Evolutionary conservation across 2,797 vertebrate genomes (phyloP).

Genomic region (Pseudomugil tenellus): DNA sequence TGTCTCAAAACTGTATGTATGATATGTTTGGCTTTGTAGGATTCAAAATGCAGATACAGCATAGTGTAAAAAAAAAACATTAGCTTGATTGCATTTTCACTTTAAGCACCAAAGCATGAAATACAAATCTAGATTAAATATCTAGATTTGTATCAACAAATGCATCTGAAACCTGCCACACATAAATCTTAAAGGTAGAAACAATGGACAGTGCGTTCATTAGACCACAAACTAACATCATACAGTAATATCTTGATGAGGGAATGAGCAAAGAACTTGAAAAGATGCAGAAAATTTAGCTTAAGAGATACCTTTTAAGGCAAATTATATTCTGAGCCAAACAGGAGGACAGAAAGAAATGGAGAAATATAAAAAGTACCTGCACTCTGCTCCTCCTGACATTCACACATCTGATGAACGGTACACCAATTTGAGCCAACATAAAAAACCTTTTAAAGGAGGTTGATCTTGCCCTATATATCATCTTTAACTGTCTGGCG

Average conservation of each 20-base stretch:
- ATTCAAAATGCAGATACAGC: neutral
- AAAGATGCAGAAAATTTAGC: slow-evolving; percentile 13
- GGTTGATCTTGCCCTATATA: slow-evolving; percentile 44
- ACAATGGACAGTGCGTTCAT: slow-evolving; percentile 2
- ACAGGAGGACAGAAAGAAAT: slow-evolving; percentile 11
- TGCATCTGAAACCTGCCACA: neutral
- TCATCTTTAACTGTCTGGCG: slow-evolving; percentile 58
- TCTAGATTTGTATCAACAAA: slow-evolving; percentile 26
- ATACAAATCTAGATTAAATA: slow-evolving; percentile 7
- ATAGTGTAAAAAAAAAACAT: neutral
- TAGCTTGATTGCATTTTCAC: slow-evolving; percentile 24
- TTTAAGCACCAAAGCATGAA: slow-evolving; percentile 5
- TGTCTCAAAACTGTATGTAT: no score
- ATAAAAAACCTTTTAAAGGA: slow-evolving; percentile 36
- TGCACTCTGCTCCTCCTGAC: slow-evolving; percentile 20
- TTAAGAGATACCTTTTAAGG: neutral
- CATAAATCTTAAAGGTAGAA: slow-evolving; percentile 16
- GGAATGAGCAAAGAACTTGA: neutral
- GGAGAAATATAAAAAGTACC: slow-evolving; percentile 18
- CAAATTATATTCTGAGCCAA: slow-evolving; percentile 27
- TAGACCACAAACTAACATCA: slow-evolving; percentile 1
- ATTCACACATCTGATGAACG: slow-evolving; percentile 46
- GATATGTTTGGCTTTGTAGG: no score
- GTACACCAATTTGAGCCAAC: slow-evolving; percentile 28
- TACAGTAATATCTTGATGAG: no score